Evolutionary conservation across 2,888 invertebrate species (phyloP).

Genomic region (Entomobrya multifasciata): DNA sequence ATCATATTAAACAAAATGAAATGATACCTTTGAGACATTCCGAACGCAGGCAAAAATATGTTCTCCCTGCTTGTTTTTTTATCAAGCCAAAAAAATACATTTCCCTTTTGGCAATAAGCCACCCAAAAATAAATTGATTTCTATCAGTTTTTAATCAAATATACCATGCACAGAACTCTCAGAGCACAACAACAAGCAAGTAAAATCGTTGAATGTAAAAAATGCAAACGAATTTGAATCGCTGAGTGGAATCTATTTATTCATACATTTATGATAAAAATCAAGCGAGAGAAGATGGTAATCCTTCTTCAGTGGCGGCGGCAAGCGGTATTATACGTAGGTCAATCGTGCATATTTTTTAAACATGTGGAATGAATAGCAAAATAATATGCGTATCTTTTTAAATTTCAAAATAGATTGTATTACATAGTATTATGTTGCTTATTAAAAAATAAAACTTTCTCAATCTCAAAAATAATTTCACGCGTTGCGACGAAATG

Average conservation of each 20-base stretch:
- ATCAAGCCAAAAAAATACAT: not conserved
- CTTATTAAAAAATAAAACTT: conserved; percentile 24
- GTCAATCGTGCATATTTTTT: no score
- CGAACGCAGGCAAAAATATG: not conserved
- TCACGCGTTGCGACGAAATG: not conserved
- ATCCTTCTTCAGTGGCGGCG: not conserved
- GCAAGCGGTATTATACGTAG: no score
- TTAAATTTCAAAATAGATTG: not conserved
- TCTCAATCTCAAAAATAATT: conserved; percentile 22
- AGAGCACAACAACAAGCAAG: no score
- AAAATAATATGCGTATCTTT: no score
- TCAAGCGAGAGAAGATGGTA: not conserved
- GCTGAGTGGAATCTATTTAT: conserved; percentile 20
- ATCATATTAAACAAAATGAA: not conserved
- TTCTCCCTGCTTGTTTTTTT: not conserved
- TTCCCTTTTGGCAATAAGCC: conserved; percentile 29
- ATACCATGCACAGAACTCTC: no score
- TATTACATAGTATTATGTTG: not conserved
- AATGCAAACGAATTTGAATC: conserved; percentile 7
- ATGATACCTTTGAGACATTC: conserved; percentile 24
- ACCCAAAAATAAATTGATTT: conserved; percentile 47
- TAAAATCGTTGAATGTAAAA: not conserved
- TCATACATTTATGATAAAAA: conserved; percentile 4
- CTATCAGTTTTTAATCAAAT: conserved; percentile 43
- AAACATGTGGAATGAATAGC: no score